Base-by-base conservation (phyloP, 2,797 vertebrate species). In the Coccyzus lansbergi region DNA sequence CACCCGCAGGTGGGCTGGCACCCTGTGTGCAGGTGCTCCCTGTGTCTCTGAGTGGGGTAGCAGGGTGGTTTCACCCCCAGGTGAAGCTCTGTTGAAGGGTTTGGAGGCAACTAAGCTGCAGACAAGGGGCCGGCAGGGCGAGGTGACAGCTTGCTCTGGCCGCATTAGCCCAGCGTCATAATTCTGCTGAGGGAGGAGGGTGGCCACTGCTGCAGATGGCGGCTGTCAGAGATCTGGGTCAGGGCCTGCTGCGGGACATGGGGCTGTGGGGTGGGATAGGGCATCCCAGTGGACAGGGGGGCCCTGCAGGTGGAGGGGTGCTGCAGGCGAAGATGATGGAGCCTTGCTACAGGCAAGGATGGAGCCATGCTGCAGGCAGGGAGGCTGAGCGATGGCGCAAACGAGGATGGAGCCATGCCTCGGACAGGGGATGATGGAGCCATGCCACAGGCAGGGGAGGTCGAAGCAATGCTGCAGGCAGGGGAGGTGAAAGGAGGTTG, bases 171-270 rank as follows among this genome's bases (percentile, higher is more conserved):
- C 92, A 86, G 93, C 95, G 87, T 95, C 97, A 97, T 95, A 90
- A 94, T 98, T 98, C 97, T 98, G 98, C 98, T 91, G 95, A 98
- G 95, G 97, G 97, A 98, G 98, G 91, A 97, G 95, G 85, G 88
- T 19, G 85, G 97, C 90, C 86, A 55, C 96, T 94, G 97, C 97
- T 76, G 96, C 98, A 98, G 98, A 98, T 98, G 98, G 98, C 93
- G 96, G 97, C 98, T 96, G 98, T 98, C 98, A 98, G 98, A 98
- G 98, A 98, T 98, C 98, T 99, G 98, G 98, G 98, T 98, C 98
- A 98, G 97, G 94, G 53, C 80, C 58, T 15, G 17, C 69, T 4
- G 26, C 14, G 55, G 85, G 65, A 62, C 28, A 55, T 34, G 51
- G 81, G 6, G 16, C 71, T 65, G 59, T 1, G 3, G 18, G 38